Conservation (phyloP, 2,888 invertebrate genomes). For the Pharmacophagus antenor region DNA sequence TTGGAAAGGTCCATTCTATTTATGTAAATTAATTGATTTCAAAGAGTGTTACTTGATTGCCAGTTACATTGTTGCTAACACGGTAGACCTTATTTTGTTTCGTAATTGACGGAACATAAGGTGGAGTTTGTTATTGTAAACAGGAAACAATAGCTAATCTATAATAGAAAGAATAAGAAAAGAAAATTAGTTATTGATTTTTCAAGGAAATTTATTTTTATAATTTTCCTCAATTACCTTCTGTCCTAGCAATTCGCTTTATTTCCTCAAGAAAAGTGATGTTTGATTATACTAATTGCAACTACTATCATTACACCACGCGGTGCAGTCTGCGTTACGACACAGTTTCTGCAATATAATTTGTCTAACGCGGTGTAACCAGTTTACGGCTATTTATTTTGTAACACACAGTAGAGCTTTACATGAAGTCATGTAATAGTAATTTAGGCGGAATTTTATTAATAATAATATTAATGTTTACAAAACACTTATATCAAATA, state of each 20-base stretch:
- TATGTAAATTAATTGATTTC: too few relatives aligned
- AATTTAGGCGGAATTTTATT: too few relatives aligned
- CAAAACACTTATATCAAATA: too few relatives aligned
- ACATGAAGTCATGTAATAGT: too few relatives aligned
- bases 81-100: neutral
- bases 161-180: neutral
- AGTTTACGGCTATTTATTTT: constrained; percentile 1
- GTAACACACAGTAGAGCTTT: too few relatives aligned
- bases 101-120: neutral
- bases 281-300: neutral
- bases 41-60: too few relatives aligned
- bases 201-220: constrained; percentile 14
- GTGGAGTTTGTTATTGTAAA: neutral
- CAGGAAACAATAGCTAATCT: neutral
- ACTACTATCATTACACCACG: constrained; percentile 3
- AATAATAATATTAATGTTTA: too few relatives aligned
- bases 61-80: neutral
- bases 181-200: neutral
- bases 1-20: too few relatives aligned
- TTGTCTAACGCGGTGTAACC: constrained; percentile 6
- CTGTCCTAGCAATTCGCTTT: neutral
- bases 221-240: constrained; percentile 12
- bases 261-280: constrained; percentile 4
- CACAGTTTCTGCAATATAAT: constrained; percentile 19
- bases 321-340: constrained; percentile 14